Conservation (phyloP, 2,113 vertebrate genomes). For the Chrysochloris asiatica region DNA sequence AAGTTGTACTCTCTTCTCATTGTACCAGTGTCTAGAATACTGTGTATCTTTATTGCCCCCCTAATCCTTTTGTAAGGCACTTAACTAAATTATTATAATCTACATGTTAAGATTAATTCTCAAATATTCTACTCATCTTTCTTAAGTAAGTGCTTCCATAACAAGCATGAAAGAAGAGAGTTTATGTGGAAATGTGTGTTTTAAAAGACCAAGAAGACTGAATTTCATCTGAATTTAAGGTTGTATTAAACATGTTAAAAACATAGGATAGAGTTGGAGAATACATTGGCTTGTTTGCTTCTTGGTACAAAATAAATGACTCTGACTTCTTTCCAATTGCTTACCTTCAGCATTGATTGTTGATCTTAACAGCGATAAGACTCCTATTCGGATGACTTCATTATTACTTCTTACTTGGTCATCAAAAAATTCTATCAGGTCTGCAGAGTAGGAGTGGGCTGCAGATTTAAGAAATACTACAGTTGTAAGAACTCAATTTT, state of each 20-base stretch:
- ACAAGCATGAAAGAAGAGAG: neutral
- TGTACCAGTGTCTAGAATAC: neutral
- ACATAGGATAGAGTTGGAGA: neutral
- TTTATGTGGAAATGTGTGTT: neutral
- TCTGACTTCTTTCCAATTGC: neutral
- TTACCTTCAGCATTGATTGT: conserved; percentile 67
- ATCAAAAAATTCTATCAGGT: conserved; percentile 76
- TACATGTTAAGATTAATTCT: conserved; percentile 17
- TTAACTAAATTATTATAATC: neutral
- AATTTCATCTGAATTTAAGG: too few species aligned
- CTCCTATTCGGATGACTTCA: conserved; percentile 46
- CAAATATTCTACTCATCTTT: neutral
- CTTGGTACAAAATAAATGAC: neutral
- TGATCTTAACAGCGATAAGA: conserved; percentile 64
- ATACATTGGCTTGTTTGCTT: neutral
- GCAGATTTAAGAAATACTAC: conserved; percentile 51
- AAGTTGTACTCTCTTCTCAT: neutral
- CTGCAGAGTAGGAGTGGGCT: conserved; percentile 68
- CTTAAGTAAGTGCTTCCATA: neutral
- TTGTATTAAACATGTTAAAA: neutral
- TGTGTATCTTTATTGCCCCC: neutral
- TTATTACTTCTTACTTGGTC: conserved; percentile 65
- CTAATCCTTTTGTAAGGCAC: neutral
- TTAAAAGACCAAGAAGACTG: neutral
- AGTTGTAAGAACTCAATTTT: conserved; percentile 2